These are phyloP conservation scores for Picus viridis DNA, from an alignment of 2,797 vertebrate species.

Conservation along the genomic window DNA sequence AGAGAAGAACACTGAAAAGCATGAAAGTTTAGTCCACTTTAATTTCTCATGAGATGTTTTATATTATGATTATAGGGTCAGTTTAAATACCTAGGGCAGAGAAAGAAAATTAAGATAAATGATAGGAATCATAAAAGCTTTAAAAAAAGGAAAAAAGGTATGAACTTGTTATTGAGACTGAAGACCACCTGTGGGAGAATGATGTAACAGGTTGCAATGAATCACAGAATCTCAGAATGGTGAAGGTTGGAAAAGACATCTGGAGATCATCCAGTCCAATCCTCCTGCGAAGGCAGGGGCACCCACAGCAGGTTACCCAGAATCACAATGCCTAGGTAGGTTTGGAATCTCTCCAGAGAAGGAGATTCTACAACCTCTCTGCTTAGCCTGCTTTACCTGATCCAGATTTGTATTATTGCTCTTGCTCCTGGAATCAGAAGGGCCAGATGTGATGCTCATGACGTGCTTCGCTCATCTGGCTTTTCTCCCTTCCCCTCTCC, in stretches of 20 bases:
- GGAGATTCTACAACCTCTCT: too few species aligned
- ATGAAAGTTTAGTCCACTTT: neutral
- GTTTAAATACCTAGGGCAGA: neutral
- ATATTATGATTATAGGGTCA: neutral
- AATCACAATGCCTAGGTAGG: too few species aligned
- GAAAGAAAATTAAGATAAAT: neutral
- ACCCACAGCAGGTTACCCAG: too few species aligned
- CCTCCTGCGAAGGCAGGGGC: too few species aligned
- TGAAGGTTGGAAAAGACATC: too few species aligned
- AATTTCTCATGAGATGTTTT: neutral
- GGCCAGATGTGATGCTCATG: neutral
- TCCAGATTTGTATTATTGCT: neutral
- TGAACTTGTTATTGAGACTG: neutral
- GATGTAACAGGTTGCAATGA: fast-evolving
- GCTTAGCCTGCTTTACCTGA: neutral
- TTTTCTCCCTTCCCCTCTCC: too few species aligned
- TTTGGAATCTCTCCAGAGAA: too few species aligned
- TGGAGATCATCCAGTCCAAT: too few species aligned
- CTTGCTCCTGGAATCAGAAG: neutral
- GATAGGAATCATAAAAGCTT: neutral
- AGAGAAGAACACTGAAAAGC: neutral
- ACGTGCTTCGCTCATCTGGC: too few species aligned
- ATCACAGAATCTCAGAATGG: too few species aligned
- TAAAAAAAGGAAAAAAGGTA: neutral
- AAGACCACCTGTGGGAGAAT: neutral